Conservation (phyloP, 2,888 invertebrate species). For the Kuschelorhynchus macadamiae region DNA sequence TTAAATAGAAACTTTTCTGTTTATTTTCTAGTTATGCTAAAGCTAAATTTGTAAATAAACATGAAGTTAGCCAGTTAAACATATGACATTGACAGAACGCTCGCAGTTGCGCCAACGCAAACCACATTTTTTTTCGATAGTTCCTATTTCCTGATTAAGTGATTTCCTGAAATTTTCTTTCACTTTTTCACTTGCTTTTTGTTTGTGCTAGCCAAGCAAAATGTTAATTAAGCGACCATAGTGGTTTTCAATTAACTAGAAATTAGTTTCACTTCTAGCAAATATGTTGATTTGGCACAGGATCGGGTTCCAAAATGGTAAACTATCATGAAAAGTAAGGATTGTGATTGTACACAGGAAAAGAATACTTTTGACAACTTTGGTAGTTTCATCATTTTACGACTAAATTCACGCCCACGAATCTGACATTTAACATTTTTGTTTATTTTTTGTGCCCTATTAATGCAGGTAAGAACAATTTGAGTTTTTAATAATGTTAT, state of each 20-base stretch:
- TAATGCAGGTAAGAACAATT: constrained; percentile 53
- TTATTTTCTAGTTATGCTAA: no score
- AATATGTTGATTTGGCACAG: constrained; percentile 19
- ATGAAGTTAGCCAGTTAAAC: constrained; percentile 17
- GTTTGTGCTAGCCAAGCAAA: constrained; percentile 18
- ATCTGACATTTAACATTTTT: constrained; percentile 49
- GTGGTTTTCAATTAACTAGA: constrained; percentile 3
- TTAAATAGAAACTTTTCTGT: no score
- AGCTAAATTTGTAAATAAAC: constrained; percentile 3
- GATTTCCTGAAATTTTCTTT: constrained; percentile 23
- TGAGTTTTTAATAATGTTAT: constrained; percentile 24
- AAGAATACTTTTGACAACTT: constrained; percentile 25
- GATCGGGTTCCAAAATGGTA: constrained; percentile 4
- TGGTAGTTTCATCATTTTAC: constrained; percentile 42
- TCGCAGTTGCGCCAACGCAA: constrained; percentile 26
- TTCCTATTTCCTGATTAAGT: constrained; percentile 18
- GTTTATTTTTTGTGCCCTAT: constrained; percentile 44
- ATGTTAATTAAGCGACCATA: constrained; percentile 18
- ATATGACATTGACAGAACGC: constrained; percentile 21
- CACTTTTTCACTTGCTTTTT: constrained; percentile 23
- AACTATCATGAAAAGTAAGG: constrained; percentile 15
- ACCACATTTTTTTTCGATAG: constrained; percentile 6
- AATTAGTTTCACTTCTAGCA: constrained; percentile 1
- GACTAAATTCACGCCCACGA: constrained; percentile 60
- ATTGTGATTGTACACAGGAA: no score